Evolutionary conservation across 1,140 invertebrate genomes (phyloP), one percentile per base, ranked within the genome.

Genomic region (Drosophila kikkawai): DNA sequence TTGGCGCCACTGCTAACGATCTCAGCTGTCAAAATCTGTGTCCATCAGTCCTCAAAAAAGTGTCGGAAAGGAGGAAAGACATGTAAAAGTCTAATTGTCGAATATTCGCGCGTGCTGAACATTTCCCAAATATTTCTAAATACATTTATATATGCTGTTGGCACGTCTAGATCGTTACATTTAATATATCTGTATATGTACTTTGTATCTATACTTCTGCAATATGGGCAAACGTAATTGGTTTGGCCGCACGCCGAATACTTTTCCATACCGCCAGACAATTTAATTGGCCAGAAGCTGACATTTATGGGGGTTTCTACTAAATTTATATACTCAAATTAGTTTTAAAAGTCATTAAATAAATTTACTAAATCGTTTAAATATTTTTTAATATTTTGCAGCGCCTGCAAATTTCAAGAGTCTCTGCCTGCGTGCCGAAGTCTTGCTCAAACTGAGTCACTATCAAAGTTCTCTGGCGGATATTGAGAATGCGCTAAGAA

Each of bases 361-460:
- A 42, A 47, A 32, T 15, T 11, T 29, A 57, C 37, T 51, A 50
- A 13, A 50, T 58, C 59, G 9, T n/a, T 65, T 73, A 15, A 9
- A 29, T 22, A 7, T 26, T 2, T 48, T 53, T 79, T 68, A 51
- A 64, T 77, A 64, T 78, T 66, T 95, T 96, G 22, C 94, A 97
- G 96, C 94, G 70, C 95, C 95, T 8, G 94, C 94, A 57, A 96
- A 96, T 92, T 96, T 96, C 81, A 93, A 96, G 64, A 93, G 96
- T 64, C 93, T 96, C 44, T 95, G 95, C 71, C 95, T 96, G 86
- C 94, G 96, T 75, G 95, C 95, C 15, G 94, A 96, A 85, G 95
- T 95, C 41, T 94, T 95, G 58, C 93, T 95, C 39, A 93, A 95
- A 64, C 91, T 96, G 51, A 95, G 94, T 60, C 93, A 95, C 82